These are phyloP conservation scores for Magallana angulata DNA, from an alignment of 1,140 invertebrate genomes.

Conservation along the genomic window DNA sequence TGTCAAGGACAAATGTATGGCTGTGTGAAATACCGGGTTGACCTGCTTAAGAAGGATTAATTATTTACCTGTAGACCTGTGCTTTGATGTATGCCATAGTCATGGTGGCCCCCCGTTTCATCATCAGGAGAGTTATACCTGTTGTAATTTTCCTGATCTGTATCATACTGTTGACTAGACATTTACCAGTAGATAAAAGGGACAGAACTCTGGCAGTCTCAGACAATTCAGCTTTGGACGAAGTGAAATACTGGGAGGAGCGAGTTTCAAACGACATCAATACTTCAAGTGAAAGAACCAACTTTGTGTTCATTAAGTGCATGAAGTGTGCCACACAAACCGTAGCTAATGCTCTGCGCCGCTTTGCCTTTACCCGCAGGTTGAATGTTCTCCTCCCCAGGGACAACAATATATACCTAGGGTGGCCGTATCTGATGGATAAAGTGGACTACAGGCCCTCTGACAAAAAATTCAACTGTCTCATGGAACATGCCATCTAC, in stretches of 20 bases:
- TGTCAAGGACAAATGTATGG: no score
- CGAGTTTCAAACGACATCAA: background rate
- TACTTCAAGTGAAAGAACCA: conserved; percentile 14
- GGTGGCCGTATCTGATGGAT: conserved; percentile 73
- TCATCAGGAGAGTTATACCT: background rate
- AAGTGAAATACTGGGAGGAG: background rate
- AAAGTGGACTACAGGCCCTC: conserved; percentile 62
- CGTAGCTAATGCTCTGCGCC: conserved; percentile 62
- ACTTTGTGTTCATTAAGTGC: conserved; percentile 71
- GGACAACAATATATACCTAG: conserved; percentile 64
- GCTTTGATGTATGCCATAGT: background rate
- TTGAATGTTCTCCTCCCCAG: conserved; percentile 66
- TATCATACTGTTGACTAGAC: background rate
- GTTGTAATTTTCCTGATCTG: conserved; percentile 1
- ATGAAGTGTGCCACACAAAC: conserved; percentile 72
- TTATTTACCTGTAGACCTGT: no score
- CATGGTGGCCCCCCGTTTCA: background rate
- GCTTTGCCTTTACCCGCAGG: conserved; percentile 63
- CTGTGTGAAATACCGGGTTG: no score
- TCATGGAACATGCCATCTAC: conserved; percentile 74
- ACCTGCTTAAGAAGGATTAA: no score
- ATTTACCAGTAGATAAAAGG: conserved; percentile 3
- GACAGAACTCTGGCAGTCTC: background rate
- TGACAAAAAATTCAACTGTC: conserved; percentile 68
- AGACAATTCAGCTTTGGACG: background rate